Evolutionary conservation across 2,888 invertebrate species (phyloP), one percentile per base, ranked within the genome.

Genomic region (Artemia sinica): DNA sequence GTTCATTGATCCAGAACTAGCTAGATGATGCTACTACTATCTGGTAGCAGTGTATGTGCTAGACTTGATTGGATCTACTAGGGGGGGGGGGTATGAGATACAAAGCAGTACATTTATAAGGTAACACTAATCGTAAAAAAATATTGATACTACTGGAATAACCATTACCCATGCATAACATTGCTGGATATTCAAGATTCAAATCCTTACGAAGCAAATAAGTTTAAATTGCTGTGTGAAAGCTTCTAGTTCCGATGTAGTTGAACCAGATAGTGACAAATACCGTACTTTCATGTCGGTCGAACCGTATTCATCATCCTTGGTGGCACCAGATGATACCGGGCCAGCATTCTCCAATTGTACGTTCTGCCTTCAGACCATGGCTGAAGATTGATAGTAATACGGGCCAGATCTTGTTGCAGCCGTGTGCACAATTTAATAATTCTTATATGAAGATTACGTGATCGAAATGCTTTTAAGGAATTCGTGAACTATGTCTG

Each of bases 81-180:
- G n/a, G n/a, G n/a, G n/a, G n/a, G n/a, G n/a, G n/a, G n/a, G n/a
- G n/a, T n/a, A n/a, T n/a, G n/a, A n/a, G n/a, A n/a, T n/a, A n/a
- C n/a, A n/a, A n/a, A n/a, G n/a, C n/a, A n/a, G n/a, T n/a, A n/a
- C n/a, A n/a, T n/a, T n/a, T n/a, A n/a, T n/a, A n/a, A n/a, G n/a
- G n/a, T n/a, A n/a, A n/a, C n/a, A n/a, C n/a, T n/a, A n/a, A n/a
- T n/a, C n/a, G n/a, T n/a, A n/a, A n/a, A n/a, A n/a, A n/a, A n/a
- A n/a, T n/a, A n/a, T n/a, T n/a, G n/a, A n/a, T n/a, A n/a, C n/a
- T n/a, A n/a, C n/a, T n/a, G n/a, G n/a, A n/a, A n/a, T n/a, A n/a
- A n/a, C n/a, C n/a, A n/a, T 58, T 58, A 58, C 58, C 58, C n/a
- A n/a, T 58, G 58, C 58, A 58, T n/a, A n/a, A 58, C 58, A 58